Percentiles rank a stretch among this genome's conserved stretches.
Evolutionary conservation across 2,797 vertebrate genomes (phyloP).

Genomic region (Aldrovandia affinis): DNA sequence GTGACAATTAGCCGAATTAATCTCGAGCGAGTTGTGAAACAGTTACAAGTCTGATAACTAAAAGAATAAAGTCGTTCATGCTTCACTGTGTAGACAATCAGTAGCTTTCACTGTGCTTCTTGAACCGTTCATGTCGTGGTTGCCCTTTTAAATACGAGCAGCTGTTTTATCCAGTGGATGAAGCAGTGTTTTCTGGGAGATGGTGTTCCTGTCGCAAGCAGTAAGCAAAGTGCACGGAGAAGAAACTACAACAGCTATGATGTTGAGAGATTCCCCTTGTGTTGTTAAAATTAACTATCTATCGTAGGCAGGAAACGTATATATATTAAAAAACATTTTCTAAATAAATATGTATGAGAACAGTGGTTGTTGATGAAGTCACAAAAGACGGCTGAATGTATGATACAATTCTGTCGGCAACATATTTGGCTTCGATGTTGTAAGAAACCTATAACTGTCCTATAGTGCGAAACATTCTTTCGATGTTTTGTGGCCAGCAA

Average conservation of each 20-base stretch:
- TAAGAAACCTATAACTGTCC: too few relatives aligned
- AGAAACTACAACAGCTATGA: neutral
- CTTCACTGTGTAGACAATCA: neutral
- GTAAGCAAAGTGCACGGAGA: neutral
- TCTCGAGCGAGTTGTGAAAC: neutral
- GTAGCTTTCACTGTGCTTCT: neutral
- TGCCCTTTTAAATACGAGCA: conserved; percentile 26
- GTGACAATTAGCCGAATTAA: neutral
- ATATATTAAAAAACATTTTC: neutral
- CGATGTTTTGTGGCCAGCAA: too few relatives aligned
- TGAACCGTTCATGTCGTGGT: neutral
- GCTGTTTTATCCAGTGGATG: neutral
- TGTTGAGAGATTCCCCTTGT: neutral
- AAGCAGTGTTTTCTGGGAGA: conserved; percentile 18
- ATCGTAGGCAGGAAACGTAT: neutral
- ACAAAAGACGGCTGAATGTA: too few relatives aligned
- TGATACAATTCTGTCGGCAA: too few relatives aligned
- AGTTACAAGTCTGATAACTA: neutral
- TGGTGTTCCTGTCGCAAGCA: neutral
- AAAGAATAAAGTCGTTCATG: neutral
- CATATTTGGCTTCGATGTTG: too few relatives aligned
- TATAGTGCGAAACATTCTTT: too few relatives aligned
- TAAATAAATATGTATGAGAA: neutral
- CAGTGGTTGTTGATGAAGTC: neutral
- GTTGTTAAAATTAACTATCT: neutral